These are phyloP conservation scores for Phalera bucephala DNA, from an alignment of 2,888 invertebrate species.

Conservation along the genomic window DNA sequence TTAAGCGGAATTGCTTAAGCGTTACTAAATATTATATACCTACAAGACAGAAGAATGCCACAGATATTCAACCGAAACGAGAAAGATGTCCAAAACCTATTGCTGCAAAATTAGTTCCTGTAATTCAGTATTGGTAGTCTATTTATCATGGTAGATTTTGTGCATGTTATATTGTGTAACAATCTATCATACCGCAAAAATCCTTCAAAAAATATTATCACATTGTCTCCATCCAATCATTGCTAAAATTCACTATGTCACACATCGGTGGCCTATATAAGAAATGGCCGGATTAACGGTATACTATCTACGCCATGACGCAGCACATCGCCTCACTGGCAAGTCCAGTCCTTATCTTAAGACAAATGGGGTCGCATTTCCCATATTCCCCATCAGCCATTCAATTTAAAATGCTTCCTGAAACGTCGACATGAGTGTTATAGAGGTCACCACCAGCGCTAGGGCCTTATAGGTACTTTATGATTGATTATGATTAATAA, in stretches of 20 bases:
- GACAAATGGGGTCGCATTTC: slow-evolving; percentile 17
- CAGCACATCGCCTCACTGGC: slow-evolving; percentile 4
- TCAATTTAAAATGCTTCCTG: slow-evolving; percentile 13
- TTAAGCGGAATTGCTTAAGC: no score
- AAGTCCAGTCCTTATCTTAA: slow-evolving; percentile 4
- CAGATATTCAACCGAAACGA: no score
- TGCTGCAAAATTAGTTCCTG: no score
- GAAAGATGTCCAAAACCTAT: no score
- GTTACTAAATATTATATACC: no score
- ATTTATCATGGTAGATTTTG: no score
- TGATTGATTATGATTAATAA: no score
- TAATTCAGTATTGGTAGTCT: no score
- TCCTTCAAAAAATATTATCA: no score
- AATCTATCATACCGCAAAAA: no score
- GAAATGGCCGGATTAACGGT: slow-evolving; percentile 2
- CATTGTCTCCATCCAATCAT: neutral
- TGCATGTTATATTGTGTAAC: no score
- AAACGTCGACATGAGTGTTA: slow-evolving; percentile 3
- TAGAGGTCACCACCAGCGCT: slow-evolving; percentile 8
- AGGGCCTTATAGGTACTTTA: neutral
- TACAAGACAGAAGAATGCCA: no score
- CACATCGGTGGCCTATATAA: slow-evolving; percentile 3
- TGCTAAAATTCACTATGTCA: neutral
- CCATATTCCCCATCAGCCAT: slow-evolving; percentile 12
- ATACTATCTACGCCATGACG: neutral